phyloP scores from a whole-genome alignment of 1,140 invertebrate genomes.

The Adelges cooleyi region DNA sequence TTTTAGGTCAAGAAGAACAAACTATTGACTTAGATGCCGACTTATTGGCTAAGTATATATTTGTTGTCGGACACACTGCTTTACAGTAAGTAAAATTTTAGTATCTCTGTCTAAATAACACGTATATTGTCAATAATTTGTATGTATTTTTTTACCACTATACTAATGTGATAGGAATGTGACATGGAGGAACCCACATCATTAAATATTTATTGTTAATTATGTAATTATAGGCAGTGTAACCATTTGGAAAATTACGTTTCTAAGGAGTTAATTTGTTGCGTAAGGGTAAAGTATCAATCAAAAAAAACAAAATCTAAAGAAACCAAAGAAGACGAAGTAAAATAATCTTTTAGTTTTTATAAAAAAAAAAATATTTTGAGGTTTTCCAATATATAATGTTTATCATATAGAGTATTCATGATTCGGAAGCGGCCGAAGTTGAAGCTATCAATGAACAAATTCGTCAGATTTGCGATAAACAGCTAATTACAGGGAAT shows the following conservation, averaged over 20 bases:
- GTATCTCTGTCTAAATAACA: too few relatives aligned
- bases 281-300: constrained; percentile 38
- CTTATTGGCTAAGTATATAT: constrained; percentile 23
- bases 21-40: background rate
- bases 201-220: background rate
- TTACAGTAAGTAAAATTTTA: constrained; percentile 32
- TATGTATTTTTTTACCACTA: too few relatives aligned
- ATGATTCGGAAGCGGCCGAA: constrained; percentile 25
- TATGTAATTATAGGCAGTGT: constrained; percentile 49
- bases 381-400: too few relatives aligned
- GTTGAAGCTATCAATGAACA: constrained; percentile 34
- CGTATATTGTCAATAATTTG: too few relatives aligned
- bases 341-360: too few relatives aligned
- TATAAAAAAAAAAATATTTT: too few relatives aligned
- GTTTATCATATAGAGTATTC: constrained; percentile 14
- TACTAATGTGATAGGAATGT: too few relatives aligned
- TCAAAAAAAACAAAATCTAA: constrained; percentile 38
- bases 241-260: constrained; percentile 65
- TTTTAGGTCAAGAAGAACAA: background rate
- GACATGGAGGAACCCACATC: too few relatives aligned
- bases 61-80: constrained; percentile 30
- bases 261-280: constrained; percentile 58
- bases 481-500: background rate
- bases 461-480: background rate
- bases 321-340: constrained; percentile 35